Evolutionary conservation across 2,888 invertebrate genomes (phyloP), one percentile per base, ranked within the genome.

Genomic region (Harpalus rubripes): DNA sequence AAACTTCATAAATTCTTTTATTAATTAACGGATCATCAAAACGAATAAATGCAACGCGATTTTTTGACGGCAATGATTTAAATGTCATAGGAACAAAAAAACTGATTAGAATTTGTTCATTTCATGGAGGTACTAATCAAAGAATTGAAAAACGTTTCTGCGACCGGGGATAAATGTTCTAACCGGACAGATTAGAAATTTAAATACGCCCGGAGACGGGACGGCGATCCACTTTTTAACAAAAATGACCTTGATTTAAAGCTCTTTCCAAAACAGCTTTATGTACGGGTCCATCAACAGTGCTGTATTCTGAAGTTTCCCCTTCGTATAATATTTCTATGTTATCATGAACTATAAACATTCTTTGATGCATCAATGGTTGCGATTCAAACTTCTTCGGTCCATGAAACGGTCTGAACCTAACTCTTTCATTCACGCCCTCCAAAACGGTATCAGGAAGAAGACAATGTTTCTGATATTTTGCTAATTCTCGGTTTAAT

Each of bases 271-370:
- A 92, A 16, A 93, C 91, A 81, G 95, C 92, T 88, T 93, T 94
- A 89, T 95, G 95, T 79, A 93, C 93, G 0, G 94, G 93, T 22
- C 93, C 93, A 87, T 94, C 93, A 12, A 93, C 92, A 79, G 93
- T 92, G 7, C 92, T 93, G 87, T 93, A 93, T 87, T 94, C 94
- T 86, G 93, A 93, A 7, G 93, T 92, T 0, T 88, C 92, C 87
- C 95, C 94, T 59, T 93, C 93, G 0, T 95, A 94, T 58, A 94
- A 93, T 8, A 96, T 94, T 88, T 96, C 95, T 44, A 96, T 93
- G 85, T 95, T 96, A 87, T 96, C 95, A 87, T 95, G 95, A 7
- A 95, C 93, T 39, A 96, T 92, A 88, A 93, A 96, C 76, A 95
- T 92, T 61, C 95, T 92, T 59, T 94, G 93, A 0, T 94, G 92